phyloP scores from a whole-genome alignment of 2,113 vertebrate species.

The Takifugu bimaculatus region DNA sequence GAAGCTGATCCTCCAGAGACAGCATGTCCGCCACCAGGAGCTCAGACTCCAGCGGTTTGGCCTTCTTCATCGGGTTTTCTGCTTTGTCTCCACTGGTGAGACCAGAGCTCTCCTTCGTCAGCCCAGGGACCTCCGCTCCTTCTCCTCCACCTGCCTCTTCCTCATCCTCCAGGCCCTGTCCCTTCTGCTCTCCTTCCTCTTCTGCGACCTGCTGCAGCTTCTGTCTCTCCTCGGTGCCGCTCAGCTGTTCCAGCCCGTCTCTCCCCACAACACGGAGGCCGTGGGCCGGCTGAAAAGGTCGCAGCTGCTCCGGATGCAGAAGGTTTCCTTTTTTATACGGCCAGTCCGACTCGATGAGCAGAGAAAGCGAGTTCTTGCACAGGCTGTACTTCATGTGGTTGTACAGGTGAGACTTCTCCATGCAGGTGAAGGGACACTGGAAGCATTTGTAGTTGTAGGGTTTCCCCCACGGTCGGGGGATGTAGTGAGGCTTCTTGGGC shows the following conservation, averaged over 20 bases:
- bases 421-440: constrained; percentile 98
- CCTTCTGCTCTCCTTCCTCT: constrained; percentile 69
- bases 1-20: constrained; percentile 77
- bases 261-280: constrained; percentile 30
- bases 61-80: constrained; percentile 61
- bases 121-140: constrained; percentile 29
- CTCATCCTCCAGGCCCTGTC: constrained; percentile 42
- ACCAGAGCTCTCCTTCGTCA: constrained; percentile 32
- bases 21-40: constrained; percentile 80
- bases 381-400: constrained; percentile 99
- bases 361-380: constrained; percentile 95
- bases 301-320: constrained; percentile 79
- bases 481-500: constrained; percentile 97
- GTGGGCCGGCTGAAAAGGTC: constrained; percentile 74
- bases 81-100: constrained; percentile 17
- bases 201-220: constrained; percentile 48
- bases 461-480: constrained; percentile 94
- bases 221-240: constrained; percentile 45
- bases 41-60: constrained; percentile 76
- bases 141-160: constrained; percentile 55
- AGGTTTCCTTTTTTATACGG: constrained; percentile 86
- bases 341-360: constrained; percentile 93
- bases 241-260: constrained; percentile 57
- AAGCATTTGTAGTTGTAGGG: constrained; percentile 99
- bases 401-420: constrained; percentile 99